phyloP scores from a whole-genome alignment of 2,113 vertebrate genomes.

The Corynorhinus townsendii region DNA sequence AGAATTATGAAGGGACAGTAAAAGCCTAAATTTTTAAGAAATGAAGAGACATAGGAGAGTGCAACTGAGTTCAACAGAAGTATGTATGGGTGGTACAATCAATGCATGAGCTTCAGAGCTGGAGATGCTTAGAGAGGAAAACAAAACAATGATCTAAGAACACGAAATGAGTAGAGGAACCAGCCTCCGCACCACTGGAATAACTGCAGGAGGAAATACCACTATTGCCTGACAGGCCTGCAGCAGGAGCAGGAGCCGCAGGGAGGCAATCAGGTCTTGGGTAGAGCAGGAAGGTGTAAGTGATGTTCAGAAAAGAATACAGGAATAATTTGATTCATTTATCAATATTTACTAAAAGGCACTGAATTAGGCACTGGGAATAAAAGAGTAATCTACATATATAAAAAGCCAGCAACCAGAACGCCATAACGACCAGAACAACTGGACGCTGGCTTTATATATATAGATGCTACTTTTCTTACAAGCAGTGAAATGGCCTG shows the following conservation, averaged over 20 bases:
- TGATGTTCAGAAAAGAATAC: neutral
- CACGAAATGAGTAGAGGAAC: neutral
- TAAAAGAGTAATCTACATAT: neutral
- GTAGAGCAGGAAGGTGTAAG: neutral
- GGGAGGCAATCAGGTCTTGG: neutral
- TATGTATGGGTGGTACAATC: neutral
- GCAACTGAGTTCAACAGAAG: neutral
- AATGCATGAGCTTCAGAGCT: neutral
- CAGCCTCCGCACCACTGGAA: neutral
- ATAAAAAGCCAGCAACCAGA: too few species aligned
- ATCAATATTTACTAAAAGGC: conserved; percentile 23
- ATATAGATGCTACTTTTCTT: too few species aligned
- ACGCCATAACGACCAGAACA: too few species aligned
- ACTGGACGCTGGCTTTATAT: too few species aligned
- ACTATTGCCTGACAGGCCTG: neutral
- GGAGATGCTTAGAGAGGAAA: neutral
- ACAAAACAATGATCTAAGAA: neutral
- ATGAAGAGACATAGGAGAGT: neutral
- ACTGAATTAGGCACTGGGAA: conserved; percentile 25
- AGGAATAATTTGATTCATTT: conserved; percentile 22
- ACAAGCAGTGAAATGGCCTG: too few species aligned
- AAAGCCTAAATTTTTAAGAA: neutral
- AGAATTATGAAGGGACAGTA: neutral
- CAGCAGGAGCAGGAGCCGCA: neutral
- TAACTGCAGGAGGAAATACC: neutral